Evolutionary conservation across 53 echinoderm and acorn worm species (phyloP).

Genomic region (Stichopus horrens): DNA sequence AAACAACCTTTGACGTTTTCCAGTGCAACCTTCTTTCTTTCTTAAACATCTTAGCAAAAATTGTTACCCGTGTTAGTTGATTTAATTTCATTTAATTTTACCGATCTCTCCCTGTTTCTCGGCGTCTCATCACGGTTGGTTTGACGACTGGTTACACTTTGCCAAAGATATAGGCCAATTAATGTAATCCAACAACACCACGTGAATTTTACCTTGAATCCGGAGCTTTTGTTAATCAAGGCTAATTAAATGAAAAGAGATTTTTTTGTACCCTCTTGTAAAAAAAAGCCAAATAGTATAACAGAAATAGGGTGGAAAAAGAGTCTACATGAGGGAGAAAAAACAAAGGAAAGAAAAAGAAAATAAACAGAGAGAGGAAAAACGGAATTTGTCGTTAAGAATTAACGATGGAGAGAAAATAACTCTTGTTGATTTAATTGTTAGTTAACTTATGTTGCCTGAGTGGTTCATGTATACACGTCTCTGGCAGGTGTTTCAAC

Average conservation of each 20-base stretch:
- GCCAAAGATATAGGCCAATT: slow-evolving; percentile 14
- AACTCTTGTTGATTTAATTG: slow-evolving; percentile 33
- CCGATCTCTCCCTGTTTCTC: no score
- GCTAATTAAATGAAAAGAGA: background rate
- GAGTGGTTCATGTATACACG: slow-evolving; percentile 39
- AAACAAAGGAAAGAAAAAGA: no score
- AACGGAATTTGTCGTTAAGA: background rate
- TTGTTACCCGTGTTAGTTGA: no score
- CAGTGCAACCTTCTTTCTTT: no score
- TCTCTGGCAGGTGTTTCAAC: slow-evolving; percentile 39
- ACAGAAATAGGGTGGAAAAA: no score
- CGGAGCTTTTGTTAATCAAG: background rate
- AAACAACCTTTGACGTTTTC: no score
- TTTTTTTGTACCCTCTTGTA: no score
- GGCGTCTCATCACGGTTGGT: slow-evolving; percentile 16
- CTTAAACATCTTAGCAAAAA: no score
- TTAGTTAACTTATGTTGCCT: slow-evolving; percentile 19
- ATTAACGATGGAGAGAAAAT: background rate
- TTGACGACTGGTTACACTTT: background rate
- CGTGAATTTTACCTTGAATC: background rate
- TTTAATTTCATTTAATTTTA: no score
- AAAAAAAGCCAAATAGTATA: no score
- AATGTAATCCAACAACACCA: background rate
- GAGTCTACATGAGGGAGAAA: no score
- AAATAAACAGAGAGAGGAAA: no score